Base-by-base conservation (phyloP, 64 coral and sea anemone genomes). In the Trachythela sp. region DNA sequence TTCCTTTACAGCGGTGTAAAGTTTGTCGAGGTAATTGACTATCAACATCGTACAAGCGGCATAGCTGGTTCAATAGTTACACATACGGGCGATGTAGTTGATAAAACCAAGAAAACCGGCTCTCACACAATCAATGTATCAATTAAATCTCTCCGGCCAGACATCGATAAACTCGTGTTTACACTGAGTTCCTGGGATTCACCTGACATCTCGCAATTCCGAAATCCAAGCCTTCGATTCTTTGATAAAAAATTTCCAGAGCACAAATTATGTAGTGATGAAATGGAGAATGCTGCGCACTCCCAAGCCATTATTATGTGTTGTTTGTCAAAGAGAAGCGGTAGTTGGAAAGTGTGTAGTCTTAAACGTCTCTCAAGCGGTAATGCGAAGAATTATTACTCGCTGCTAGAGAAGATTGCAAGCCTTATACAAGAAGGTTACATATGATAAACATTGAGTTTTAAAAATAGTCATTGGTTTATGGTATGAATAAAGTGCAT, bases 281-380 rank as follows among this genome's bases (percentile, higher is more conserved):
- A 84, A 22, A 95, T 99, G 96, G 13, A 83, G 9, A 86, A 99
- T 49, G 96, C 96, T 20, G 96, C 96, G 20, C 39, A 92, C 40
- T 99, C 96, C 10, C 94, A 95, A 77, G 94, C 94, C 10, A 88
- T 95, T 8, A 95, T 95, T 52, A 95, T 95, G 94, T 92, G 94
- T 45, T 87, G 88, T 85, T 35, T 90, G 32, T 90, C 60, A 22
- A 95, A 88, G 20, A 88, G 89, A 35, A 58, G 89, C 45, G 88
- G 85, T 10, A 22, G 1, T 0, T 95, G 94, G 94, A 89, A 95
- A 75, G 91, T 95, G 3, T 95, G 90, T 41, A 92, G 94, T 75
- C 77, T 92, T 13, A 84, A 88, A 13, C 36, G 45, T 1, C 51
- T 51, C 0, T 92, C 91, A 2, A 41, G 36, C 30, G 94, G 94